Conservation (phyloP, 2,113 vertebrate species). For the Dromaius novaehollandiae region DNA sequence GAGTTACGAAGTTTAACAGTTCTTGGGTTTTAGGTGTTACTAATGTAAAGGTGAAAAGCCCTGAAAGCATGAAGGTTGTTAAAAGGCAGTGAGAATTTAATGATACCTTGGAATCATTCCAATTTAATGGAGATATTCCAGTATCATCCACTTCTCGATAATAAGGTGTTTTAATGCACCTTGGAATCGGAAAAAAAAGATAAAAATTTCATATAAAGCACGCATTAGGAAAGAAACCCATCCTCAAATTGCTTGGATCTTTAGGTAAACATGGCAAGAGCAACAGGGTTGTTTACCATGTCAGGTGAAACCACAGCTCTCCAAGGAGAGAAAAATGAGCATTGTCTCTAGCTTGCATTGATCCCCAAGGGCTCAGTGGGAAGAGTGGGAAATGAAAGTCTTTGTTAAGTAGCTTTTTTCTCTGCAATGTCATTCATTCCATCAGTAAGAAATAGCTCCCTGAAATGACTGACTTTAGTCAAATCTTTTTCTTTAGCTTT, state of each 20-base stretch:
- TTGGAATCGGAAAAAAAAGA: accelerated
- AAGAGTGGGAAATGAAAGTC: background rate
- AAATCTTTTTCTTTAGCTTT: background rate
- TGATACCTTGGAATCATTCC: background rate
- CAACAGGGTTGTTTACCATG: background rate
- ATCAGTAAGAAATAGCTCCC: background rate
- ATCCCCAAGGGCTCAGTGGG: background rate
- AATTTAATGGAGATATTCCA: background rate
- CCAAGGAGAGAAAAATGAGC: background rate
- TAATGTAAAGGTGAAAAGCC: background rate
- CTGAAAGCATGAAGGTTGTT: background rate
- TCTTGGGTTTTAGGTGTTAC: background rate
- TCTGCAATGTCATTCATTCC: background rate
- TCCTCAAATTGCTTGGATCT: background rate
- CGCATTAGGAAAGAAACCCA: background rate
- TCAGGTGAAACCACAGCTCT: background rate
- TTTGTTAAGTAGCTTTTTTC: background rate
- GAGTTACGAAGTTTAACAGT: background rate
- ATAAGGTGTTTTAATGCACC: background rate
- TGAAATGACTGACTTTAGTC: background rate
- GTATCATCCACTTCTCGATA: background rate
- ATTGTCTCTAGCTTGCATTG: background rate
- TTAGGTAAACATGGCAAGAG: background rate
- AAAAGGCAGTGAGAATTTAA: background rate
- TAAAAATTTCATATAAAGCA: background rate